These are phyloP conservation scores for Scolopax bukidnonensis DNA, from an alignment of 2,797 vertebrate genomes.

Conservation along the genomic window DNA sequence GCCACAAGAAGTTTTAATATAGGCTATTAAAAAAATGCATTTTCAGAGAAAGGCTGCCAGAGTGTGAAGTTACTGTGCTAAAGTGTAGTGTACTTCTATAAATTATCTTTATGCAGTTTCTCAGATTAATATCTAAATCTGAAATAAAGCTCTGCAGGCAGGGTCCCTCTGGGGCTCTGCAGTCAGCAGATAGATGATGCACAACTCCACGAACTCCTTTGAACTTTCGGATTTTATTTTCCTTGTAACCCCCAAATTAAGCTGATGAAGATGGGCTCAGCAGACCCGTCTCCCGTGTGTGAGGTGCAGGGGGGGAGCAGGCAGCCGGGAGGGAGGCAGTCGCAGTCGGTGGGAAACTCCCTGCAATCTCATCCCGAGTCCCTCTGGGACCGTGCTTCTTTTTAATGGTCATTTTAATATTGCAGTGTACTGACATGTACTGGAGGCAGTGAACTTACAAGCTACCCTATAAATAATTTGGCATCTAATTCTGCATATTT, in stretches of 20 bases:
- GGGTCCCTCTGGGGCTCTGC: constrained; percentile 33
- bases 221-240: constrained; percentile 53
- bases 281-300: background rate
- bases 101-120: constrained; percentile 56
- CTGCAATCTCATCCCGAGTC: background rate
- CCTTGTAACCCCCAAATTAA: background rate
- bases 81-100: constrained; percentile 10
- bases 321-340: background rate
- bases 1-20: constrained; percentile 2
- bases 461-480: constrained; percentile 71
- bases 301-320: background rate
- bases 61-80: constrained; percentile 17
- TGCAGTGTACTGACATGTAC: constrained; percentile 60
- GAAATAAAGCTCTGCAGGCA: constrained; percentile 36
- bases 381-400: constrained; percentile 57
- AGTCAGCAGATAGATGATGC: constrained; percentile 48
- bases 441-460: constrained; percentile 64
- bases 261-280: background rate
- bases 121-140: constrained; percentile 62
- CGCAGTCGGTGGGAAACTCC: background rate
- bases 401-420: constrained; percentile 72
- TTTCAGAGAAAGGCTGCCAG: constrained; percentile 27
- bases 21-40: background rate
- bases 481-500: constrained; percentile 65
- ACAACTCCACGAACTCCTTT: constrained; percentile 52